Percentiles rank a stretch among this genome's conserved stretches.
phyloP scores from a whole-genome alignment of 2,113 vertebrate species.

The Otus sunia region DNA sequence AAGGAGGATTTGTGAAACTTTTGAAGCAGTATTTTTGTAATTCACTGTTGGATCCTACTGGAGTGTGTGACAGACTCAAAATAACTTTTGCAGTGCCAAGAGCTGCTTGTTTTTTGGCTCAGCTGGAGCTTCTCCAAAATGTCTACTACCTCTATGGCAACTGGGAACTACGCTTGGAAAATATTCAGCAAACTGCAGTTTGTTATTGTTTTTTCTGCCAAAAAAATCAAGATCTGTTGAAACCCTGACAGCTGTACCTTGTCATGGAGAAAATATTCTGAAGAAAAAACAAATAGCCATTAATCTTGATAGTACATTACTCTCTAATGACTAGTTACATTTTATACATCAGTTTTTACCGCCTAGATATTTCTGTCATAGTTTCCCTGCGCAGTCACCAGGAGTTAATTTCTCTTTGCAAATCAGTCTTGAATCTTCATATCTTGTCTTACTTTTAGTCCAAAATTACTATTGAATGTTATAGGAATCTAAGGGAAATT shows the following conservation, averaged over 20 bases:
- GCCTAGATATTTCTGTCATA: background rate
- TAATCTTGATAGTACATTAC: constrained; percentile 14
- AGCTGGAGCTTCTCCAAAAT: constrained; percentile 20
- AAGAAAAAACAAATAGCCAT: constrained; percentile 28
- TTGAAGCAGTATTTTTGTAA: constrained; percentile 5
- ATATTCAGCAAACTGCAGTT: constrained; percentile 42
- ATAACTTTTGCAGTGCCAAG: constrained; percentile 6
- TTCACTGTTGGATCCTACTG: background rate
- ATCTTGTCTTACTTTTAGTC: background rate
- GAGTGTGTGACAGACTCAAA: constrained; percentile 1
- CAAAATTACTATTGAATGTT: background rate
- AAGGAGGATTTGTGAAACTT: background rate
- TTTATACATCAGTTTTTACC: constrained; percentile 2
- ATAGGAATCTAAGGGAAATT: background rate
- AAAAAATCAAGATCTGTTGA: constrained; percentile 31
- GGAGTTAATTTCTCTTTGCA: background rate
- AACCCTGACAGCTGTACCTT: constrained; percentile 48
- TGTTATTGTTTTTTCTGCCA: constrained; percentile 50
- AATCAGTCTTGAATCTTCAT: background rate
- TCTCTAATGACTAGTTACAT: background rate
- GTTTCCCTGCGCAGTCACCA: background rate
- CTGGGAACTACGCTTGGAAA: constrained; percentile 51
- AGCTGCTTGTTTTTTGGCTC: constrained; percentile 11
- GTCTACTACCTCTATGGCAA: constrained; percentile 36
- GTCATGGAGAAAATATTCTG: constrained; percentile 34